phyloP scores from a whole-genome alignment of 2,113 vertebrate genomes.

The Grammomys surdaster region DNA sequence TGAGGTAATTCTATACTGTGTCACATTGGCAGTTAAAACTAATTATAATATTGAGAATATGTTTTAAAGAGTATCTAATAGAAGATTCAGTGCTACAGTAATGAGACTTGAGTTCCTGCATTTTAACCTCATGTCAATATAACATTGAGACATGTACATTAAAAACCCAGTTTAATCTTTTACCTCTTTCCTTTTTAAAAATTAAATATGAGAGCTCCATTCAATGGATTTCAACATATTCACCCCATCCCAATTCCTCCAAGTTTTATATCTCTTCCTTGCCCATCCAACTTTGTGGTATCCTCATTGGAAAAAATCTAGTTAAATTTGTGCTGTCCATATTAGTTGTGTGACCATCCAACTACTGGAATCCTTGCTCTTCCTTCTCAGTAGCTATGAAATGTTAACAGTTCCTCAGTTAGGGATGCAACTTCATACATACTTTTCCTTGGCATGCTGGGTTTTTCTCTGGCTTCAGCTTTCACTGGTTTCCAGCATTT shows the following conservation, averaged over 20 bases:
- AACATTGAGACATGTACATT: slow-evolving; percentile 18
- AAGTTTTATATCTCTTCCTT: background rate
- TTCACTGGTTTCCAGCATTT: background rate
- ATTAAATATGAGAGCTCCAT: background rate
- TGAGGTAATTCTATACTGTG: background rate
- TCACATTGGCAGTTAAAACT: background rate
- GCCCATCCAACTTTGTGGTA: background rate
- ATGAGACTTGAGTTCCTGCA: background rate
- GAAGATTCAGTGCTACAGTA: background rate
- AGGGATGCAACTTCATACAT: background rate
- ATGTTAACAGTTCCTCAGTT: background rate
- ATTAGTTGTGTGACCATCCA: background rate
- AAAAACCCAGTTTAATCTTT: background rate
- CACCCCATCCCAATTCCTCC: background rate
- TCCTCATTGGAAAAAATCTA: background rate
- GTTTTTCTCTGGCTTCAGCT: background rate
- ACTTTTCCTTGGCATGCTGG: background rate
- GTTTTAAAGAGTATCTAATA: slow-evolving; percentile 28
- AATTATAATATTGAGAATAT: background rate
- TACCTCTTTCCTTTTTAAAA: background rate
- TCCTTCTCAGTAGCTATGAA: background rate
- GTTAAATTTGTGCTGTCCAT: background rate
- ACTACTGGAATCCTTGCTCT: background rate
- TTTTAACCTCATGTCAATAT: slow-evolving; percentile 30
- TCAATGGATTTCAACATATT: background rate